A percentile compares a stretch with the other conserved stretches of the same genome.
phyloP scores from a whole-genome alignment of 2,797 vertebrate genomes.

The Rhinella marina region DNA sequence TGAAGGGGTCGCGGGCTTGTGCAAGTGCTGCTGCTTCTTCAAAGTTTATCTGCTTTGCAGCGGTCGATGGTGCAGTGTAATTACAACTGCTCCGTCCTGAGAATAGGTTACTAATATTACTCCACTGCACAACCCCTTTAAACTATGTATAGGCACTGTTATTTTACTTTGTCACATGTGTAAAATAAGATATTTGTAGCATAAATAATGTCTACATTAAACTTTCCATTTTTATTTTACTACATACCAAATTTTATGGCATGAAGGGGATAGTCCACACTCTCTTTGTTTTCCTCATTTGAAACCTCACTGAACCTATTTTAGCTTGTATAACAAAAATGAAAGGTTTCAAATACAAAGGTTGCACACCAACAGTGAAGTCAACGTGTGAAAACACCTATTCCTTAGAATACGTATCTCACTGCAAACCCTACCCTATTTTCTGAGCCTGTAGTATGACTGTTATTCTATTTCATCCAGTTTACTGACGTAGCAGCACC shows the following conservation, averaged over 20 bases:
- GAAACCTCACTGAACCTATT: background rate
- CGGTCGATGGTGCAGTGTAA: too few relatives aligned
- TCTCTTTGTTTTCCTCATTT: background rate
- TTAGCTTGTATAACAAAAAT: background rate
- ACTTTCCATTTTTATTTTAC: background rate
- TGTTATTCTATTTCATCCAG: constrained; percentile 50
- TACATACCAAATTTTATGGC: background rate
- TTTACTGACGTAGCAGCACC: constrained; percentile 59
- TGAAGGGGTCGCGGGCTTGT: too few relatives aligned
- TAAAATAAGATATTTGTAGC: background rate
- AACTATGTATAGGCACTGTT: too few relatives aligned
- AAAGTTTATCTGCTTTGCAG: too few relatives aligned
- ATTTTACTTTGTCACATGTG: background rate
- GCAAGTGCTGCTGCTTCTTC: too few relatives aligned
- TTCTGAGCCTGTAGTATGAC: constrained; percentile 39
- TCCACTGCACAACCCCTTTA: too few relatives aligned
- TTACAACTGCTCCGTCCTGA: too few relatives aligned
- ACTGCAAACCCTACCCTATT: constrained; percentile 21
- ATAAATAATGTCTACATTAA: background rate
- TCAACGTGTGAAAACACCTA: constrained; percentile 8
- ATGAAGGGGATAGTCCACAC: background rate
- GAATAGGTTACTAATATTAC: too few relatives aligned
- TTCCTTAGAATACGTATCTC: constrained; percentile 21
- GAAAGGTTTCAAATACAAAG: constrained; percentile 14
- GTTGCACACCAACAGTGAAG: background rate